Evolutionary conservation across 2,113 vertebrate species (phyloP).

Genomic region (Pica pica): DNA sequence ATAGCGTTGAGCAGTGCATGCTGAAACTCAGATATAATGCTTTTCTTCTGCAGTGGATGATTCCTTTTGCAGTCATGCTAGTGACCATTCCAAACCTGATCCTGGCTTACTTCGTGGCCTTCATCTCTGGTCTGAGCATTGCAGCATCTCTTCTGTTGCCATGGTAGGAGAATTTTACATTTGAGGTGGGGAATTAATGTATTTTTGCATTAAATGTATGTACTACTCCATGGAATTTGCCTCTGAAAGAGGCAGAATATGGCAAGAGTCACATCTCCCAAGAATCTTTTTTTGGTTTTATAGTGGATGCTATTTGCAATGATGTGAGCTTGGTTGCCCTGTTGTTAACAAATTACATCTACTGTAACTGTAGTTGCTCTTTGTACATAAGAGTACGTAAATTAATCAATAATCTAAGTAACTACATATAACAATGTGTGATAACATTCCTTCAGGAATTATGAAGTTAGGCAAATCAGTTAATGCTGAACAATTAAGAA

Average conservation of each 20-base stretch:
- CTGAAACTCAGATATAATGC: background rate
- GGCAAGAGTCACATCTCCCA: background rate
- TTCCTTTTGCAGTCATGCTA: conserved; percentile 89
- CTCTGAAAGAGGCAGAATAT: background rate
- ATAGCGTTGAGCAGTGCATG: background rate
- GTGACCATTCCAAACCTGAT: conserved; percentile 84
- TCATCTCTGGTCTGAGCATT: conserved; percentile 90
- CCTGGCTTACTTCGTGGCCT: conserved; percentile 86
- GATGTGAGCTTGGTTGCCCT: background rate
- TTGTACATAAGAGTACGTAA: background rate
- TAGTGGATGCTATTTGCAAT: background rate
- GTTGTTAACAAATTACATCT: background rate
- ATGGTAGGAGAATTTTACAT: conserved; percentile 77
- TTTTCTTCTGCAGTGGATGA: conserved; percentile 83
- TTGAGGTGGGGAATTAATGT: background rate
- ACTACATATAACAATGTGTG: background rate
- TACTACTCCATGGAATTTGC: background rate
- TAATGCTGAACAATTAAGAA: background rate
- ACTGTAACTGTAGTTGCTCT: background rate
- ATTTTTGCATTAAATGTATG: background rate
- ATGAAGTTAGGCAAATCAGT: background rate
- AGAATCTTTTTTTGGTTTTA: background rate
- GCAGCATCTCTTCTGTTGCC: conserved; percentile 91
- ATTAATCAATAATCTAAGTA: background rate
- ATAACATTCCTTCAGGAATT: background rate